Percentiles rank a stretch among this genome's conserved stretches.
These are phyloP conservation scores for Heliothis subflexa DNA, from an alignment of 1,140 invertebrate species.

Conservation along the genomic window DNA sequence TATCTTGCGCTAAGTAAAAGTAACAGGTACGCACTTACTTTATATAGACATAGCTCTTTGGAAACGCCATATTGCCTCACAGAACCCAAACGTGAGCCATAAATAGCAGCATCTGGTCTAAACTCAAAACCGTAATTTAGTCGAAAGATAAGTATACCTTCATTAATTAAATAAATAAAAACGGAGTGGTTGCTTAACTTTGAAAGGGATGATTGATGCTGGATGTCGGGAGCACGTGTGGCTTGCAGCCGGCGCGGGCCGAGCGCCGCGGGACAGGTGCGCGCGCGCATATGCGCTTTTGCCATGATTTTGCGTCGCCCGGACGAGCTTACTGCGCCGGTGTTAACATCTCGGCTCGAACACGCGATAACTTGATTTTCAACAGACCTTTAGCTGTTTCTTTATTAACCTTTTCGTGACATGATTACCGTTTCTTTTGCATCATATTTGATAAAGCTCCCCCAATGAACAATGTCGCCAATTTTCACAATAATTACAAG, in stretches of 20 bases:
- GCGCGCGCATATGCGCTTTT: conserved; percentile 54
- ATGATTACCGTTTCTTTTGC: conserved; percentile 39
- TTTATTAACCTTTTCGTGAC: conserved; percentile 47
- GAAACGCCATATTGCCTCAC: conserved; percentile 32
- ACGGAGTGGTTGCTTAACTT: conserved; percentile 44
- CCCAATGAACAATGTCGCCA: not conserved
- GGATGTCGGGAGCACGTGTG: conserved; percentile 62
- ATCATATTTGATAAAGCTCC: conserved; percentile 14
- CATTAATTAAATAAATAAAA: conserved; percentile 51
- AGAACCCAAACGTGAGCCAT: conserved; percentile 19
- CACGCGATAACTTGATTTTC: conserved; percentile 47
- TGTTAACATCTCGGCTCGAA: conserved; percentile 18
- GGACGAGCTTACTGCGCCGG: not conserved
- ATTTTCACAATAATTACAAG: not conserved
- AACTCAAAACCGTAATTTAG: conserved; percentile 21
- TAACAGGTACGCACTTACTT: not conserved
- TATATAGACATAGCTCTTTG: not conserved
- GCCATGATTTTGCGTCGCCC: conserved; percentile 54
- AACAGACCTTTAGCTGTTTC: conserved; percentile 47
- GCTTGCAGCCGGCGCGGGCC: conserved; percentile 55
- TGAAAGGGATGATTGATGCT: conserved; percentile 56
- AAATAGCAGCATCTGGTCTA: conserved; percentile 44
- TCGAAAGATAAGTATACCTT: conserved; percentile 39
- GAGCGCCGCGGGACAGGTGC: conserved; percentile 58
- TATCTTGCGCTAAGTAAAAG: too few species aligned